A percentile compares a stretch with the other conserved stretches of the same genome.
phyloP scores from a whole-genome alignment of 2,888 invertebrate genomes.

The Acrobeloides nanus region DNA sequence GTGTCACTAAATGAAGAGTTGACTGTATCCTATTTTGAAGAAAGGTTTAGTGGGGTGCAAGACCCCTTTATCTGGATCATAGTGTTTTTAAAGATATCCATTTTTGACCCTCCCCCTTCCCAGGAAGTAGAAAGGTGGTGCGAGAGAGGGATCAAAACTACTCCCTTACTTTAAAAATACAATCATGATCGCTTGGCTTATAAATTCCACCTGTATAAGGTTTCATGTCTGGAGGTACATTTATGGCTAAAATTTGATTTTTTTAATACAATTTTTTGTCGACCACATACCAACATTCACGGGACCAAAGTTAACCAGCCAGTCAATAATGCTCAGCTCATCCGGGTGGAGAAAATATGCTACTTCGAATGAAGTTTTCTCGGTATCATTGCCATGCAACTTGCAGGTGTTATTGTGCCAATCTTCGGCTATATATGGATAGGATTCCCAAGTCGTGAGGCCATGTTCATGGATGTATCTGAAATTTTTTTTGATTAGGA shows the following conservation, averaged over 20 bases:
- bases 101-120: too few species aligned
- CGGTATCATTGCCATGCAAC: conserved; percentile 25
- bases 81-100: too few species aligned
- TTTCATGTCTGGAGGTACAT: conserved; percentile 43
- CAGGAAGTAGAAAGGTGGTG: too few species aligned
- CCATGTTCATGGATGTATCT: conserved; percentile 52
- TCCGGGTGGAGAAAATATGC: conserved; percentile 51
- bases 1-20: too few species aligned
- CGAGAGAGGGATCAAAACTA: too few species aligned
- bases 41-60: too few species aligned
- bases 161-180: conserved; percentile 56
- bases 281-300: conserved; percentile 49
- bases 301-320: conserved; percentile 52
- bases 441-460: conserved; percentile 75
- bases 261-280: background rate
- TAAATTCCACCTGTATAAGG: conserved; percentile 49
- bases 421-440: conserved; percentile 74
- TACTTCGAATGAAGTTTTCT: conserved; percentile 42
- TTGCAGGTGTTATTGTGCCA: conserved; percentile 45
- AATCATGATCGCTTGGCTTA: conserved; percentile 41
- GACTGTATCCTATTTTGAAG: too few species aligned
- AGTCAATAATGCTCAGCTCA: conserved; percentile 49
- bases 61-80: too few species aligned
- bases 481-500: too few species aligned
- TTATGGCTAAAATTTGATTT: conserved; percentile 35